Evolutionary conservation across 2,113 vertebrate genomes (phyloP).

Genomic region (Cyprinodon brontotheroides): DNA sequence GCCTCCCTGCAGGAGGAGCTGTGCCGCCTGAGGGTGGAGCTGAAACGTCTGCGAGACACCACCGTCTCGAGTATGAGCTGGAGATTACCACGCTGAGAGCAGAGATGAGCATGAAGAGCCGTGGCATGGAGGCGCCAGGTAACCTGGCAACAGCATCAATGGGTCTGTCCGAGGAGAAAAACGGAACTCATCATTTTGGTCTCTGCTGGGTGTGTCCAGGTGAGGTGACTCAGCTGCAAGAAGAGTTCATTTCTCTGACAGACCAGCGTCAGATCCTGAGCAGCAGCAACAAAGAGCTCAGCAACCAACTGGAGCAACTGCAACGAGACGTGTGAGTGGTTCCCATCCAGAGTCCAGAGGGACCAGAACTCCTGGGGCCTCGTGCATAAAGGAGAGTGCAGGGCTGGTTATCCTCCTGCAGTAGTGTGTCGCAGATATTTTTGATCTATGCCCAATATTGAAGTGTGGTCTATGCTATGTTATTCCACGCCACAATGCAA

Average conservation of each 20-base stretch:
- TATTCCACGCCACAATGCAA: no score
- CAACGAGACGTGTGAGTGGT: conserved; percentile 69
- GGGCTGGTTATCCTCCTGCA: no score
- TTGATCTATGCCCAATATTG: no score
- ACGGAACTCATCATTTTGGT: no score
- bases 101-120: conserved; percentile 82
- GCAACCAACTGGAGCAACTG: conserved; percentile 77
- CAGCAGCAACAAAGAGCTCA: conserved; percentile 81
- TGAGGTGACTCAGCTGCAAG: conserved; percentile 75
- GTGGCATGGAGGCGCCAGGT: conserved; percentile 6
- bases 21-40: conserved; percentile 81
- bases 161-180: no score
- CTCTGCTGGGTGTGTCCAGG: conserved; percentile 61
- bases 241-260: conserved; percentile 77
- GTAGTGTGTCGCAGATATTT: no score
- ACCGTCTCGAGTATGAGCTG: conserved; percentile 82
- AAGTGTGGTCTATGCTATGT: no score
- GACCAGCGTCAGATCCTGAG: conserved; percentile 78
- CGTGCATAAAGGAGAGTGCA: no score
- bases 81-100: conserved; percentile 83
- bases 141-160: background rate
- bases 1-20: conserved; percentile 89
- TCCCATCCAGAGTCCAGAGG: background rate
- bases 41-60: conserved; percentile 78
- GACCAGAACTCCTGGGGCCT: no score